Conservation (phyloP, 2,113 vertebrate genomes). For the Hippocampus mohnikei region DNA sequence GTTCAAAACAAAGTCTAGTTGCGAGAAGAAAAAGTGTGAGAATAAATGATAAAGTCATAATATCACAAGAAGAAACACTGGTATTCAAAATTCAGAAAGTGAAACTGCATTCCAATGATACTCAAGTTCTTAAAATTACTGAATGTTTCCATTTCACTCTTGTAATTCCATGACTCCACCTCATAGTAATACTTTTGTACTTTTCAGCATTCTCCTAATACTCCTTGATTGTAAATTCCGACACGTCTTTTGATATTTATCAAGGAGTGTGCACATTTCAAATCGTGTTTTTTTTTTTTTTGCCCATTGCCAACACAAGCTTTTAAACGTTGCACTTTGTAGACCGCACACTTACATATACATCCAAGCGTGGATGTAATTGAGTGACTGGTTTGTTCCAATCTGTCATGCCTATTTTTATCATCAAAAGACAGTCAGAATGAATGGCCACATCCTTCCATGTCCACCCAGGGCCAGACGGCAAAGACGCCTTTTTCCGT, state of each 20-base stretch:
- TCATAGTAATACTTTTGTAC: not conserved
- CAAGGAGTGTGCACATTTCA: not conserved
- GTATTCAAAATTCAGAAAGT: too few species aligned
- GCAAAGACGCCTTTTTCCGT: slow-evolving; percentile 9
- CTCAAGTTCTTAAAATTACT: too few species aligned
- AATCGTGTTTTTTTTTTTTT: not conserved
- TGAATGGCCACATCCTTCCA: not conserved
- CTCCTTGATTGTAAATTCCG: slow-evolving; percentile 43
- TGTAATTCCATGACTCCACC: not conserved
- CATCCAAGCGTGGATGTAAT: not conserved
- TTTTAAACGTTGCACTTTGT: not conserved
- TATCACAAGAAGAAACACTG: not conserved
- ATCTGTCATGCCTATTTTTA: not conserved
- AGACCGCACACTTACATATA: not conserved
- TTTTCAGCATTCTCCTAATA: too few species aligned
- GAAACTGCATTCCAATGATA: too few species aligned
- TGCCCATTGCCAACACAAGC: not conserved
- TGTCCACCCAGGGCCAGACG: slow-evolving; percentile 20
- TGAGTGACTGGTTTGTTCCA: not conserved
- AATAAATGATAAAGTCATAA: not conserved
- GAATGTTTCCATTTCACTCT: not conserved
- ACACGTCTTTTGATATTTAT: slow-evolving; percentile 23
- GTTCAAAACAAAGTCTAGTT: not conserved
- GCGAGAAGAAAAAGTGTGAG: not conserved
- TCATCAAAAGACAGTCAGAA: slow-evolving; percentile 7